Conservation (phyloP, 2,797 vertebrate species). For the Helostoma temminkii region DNA sequence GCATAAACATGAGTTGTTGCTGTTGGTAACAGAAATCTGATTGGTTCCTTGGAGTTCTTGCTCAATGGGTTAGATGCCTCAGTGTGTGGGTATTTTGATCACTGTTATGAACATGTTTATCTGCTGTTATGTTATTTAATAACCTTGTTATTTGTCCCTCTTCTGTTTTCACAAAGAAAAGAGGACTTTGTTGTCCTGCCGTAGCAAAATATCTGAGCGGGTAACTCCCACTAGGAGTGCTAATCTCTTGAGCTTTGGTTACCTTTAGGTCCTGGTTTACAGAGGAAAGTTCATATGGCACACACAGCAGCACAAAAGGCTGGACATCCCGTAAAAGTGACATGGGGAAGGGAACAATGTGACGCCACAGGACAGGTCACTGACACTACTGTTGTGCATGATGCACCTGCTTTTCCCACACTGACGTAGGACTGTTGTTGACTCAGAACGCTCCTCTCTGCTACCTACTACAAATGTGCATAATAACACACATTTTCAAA, state of each 20-base stretch:
- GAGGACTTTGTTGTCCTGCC: slow-evolving; percentile 8
- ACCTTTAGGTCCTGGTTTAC: slow-evolving; percentile 24
- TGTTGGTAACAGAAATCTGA: slow-evolving; percentile 85
- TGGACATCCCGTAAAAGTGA: slow-evolving; percentile 33
- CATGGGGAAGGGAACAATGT: slow-evolving; percentile 1
- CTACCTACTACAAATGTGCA: not conserved
- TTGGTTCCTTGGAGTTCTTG: slow-evolving; percentile 78
- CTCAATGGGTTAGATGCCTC: slow-evolving; percentile 75
- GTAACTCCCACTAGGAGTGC: slow-evolving; percentile 4
- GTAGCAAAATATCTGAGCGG: slow-evolving; percentile 16
- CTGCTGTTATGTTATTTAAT: slow-evolving; percentile 71
- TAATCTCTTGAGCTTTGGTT: slow-evolving; percentile 62
- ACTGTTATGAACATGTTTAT: slow-evolving; percentile 80
- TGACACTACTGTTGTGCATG: slow-evolving; percentile 32
- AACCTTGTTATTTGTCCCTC: slow-evolving; percentile 76
- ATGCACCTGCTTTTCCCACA: slow-evolving; percentile 24
- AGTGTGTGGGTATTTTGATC: slow-evolving; percentile 75
- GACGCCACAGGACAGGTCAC: slow-evolving; percentile 47
- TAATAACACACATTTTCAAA: not conserved
- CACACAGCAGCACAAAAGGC: slow-evolving; percentile 24
- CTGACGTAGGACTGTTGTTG: slow-evolving; percentile 38
- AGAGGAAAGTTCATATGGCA: slow-evolving; percentile 40
- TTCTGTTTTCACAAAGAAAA: slow-evolving; percentile 57
- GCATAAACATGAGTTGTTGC: slow-evolving; percentile 81
- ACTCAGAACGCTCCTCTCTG: not conserved